Conservation (phyloP, 92 coral and sea anemone species). For the Epizoanthus illoricatus region DNA sequence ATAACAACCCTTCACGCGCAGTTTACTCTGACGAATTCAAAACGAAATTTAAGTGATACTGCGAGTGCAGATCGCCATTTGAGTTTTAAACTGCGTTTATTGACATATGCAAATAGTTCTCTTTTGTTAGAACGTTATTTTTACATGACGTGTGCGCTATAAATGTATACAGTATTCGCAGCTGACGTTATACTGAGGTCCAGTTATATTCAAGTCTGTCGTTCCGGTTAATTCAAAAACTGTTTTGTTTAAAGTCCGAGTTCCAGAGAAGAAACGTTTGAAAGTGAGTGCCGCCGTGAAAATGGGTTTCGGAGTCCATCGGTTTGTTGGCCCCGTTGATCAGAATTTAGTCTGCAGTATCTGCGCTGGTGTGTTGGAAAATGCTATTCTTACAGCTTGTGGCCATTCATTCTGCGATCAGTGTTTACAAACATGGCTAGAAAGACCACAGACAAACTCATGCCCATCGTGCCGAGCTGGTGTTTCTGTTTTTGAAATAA, state of each 20-base stretch:
- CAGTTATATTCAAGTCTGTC: background rate
- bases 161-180: constrained; percentile 48
- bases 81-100: constrained; percentile 48
- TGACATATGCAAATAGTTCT: constrained; percentile 60
- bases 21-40: background rate
- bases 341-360: constrained; percentile 94
- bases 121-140: constrained; percentile 52
- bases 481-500: constrained; percentile 63
- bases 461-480: constrained; percentile 91
- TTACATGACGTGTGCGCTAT: constrained; percentile 57
- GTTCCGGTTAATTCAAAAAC: constrained; percentile 1
- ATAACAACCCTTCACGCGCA: constrained; percentile 7
- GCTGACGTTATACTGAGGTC: constrained; percentile 49
- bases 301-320: constrained; percentile 90
- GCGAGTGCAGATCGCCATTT: constrained; percentile 25
- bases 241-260: background rate
- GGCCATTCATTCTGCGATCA: constrained; percentile 94
- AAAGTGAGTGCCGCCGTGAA: constrained; percentile 5
- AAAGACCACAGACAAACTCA: constrained; percentile 75
- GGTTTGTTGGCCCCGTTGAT: constrained; percentile 83
- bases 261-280: background rate
- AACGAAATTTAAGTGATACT: constrained; percentile 7
- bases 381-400: constrained; percentile 91
- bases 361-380: constrained; percentile 92
- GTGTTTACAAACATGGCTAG: constrained; percentile 92